phyloP scores from a whole-genome alignment of 2,113 vertebrate species.

The Lipotes vexillifer region DNA sequence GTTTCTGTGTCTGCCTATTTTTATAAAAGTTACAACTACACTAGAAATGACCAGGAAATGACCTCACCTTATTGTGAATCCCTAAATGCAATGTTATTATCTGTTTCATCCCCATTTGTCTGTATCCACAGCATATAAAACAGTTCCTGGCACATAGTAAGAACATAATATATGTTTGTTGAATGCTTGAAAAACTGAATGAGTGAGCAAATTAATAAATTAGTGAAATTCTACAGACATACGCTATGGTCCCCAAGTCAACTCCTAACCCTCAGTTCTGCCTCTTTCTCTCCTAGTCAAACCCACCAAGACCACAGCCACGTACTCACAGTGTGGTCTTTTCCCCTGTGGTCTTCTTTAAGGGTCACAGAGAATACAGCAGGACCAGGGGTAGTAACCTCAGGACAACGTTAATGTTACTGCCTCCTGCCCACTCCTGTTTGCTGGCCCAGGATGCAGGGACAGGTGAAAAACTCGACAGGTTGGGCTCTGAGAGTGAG shows the following conservation, averaged over 20 bases:
- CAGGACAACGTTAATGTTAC: background rate
- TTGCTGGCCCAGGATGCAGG: background rate
- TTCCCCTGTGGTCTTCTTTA: background rate
- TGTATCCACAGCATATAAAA: background rate
- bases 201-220: background rate
- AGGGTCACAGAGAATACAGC: background rate
- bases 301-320: background rate
- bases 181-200: background rate
- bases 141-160: background rate
- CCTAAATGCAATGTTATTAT: background rate
- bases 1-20: background rate
- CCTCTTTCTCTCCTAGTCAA: background rate
- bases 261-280: background rate
- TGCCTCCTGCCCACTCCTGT: background rate
- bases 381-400: background rate
- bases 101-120: background rate
- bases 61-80: background rate
- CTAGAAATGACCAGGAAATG: constrained; percentile 5
- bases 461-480: background rate
- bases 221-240: background rate
- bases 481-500: background rate
- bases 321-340: background rate
- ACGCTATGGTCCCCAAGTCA: background rate
- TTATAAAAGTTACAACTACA: constrained; percentile 9
- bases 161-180: background rate